These are phyloP conservation scores for Synanthedon myopaeformis DNA, from an alignment of 2,888 invertebrate species.

Conservation along the genomic window DNA sequence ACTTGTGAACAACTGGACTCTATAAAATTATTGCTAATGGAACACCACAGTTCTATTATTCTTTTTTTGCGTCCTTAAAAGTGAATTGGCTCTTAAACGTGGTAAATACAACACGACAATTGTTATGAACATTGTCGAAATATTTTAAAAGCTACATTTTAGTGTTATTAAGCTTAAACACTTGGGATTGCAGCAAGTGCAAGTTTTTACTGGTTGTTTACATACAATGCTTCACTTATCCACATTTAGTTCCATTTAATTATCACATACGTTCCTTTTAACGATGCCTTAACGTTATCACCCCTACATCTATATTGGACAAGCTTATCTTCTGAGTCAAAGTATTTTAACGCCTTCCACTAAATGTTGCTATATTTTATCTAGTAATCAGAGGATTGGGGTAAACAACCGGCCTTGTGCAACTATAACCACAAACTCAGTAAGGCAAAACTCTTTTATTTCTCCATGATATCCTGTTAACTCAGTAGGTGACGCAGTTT, in stretches of 20 bases:
- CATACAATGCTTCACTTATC: neutral
- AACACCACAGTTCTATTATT: too few relatives aligned
- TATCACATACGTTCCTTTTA: neutral
- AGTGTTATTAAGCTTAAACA: neutral
- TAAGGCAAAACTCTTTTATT: neutral
- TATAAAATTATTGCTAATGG: too few relatives aligned
- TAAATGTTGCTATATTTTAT: neutral
- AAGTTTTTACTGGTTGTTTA: neutral
- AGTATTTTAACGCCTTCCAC: neutral
- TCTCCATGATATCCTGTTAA: constrained; percentile 2
- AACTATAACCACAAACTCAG: constrained; percentile 2
- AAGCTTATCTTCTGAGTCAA: neutral
- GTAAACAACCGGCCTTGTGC: constrained; percentile 9
- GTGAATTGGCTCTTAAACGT: too few relatives aligned
- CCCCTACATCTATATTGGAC: neutral
- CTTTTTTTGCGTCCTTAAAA: too few relatives aligned
- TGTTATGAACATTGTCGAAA: neutral
- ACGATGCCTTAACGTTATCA: neutral
- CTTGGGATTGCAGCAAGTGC: neutral
- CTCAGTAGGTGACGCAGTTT: constrained; percentile 5
- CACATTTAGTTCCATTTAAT: neutral
- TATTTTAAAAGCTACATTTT: neutral
- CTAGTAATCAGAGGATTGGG: constrained; percentile 3
- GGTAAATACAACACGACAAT: too few relatives aligned
- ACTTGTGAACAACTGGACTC: too few relatives aligned